Conservation (phyloP, 1,140 invertebrate species). For the Papilio aristodemus region DNA sequence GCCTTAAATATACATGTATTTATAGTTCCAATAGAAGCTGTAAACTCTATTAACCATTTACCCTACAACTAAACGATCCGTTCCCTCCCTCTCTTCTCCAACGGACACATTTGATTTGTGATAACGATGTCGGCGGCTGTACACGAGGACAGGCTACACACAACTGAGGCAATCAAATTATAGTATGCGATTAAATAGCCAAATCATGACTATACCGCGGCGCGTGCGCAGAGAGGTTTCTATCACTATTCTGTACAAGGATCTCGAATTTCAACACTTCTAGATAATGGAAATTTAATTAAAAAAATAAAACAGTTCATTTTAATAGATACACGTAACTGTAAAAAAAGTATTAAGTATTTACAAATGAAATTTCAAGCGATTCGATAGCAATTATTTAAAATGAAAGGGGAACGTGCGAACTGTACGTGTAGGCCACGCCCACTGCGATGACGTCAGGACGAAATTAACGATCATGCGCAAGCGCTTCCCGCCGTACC, state of each 20-base stretch:
- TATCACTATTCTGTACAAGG: slow-evolving; percentile 38
- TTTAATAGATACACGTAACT: no score
- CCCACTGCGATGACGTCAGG: slow-evolving; percentile 1
- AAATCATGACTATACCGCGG: slow-evolving; percentile 48
- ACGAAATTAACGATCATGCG: not conserved
- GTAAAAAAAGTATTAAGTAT: no score
- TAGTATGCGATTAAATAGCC: slow-evolving; percentile 50
- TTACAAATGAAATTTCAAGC: no score
- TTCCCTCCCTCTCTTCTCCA: slow-evolving; percentile 44
- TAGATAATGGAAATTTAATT: no score
- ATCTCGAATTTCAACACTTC: slow-evolving; percentile 13
- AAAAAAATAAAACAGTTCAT: no score
- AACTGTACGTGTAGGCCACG: not conserved
- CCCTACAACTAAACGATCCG: slow-evolving; percentile 56
- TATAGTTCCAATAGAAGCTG: slow-evolving; percentile 63
- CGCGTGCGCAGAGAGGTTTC: not conserved
- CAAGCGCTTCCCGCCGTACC: not conserved
- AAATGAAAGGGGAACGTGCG: no score
- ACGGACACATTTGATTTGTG: not conserved
- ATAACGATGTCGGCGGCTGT: slow-evolving; percentile 34
- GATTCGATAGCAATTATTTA: no score
- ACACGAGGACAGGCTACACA: slow-evolving; percentile 46
- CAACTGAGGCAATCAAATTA: slow-evolving; percentile 46
- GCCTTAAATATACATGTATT: slow-evolving; percentile 58
- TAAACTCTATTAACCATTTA: slow-evolving; percentile 52